A percentile compares a stretch with the other conserved stretches of the same genome.
phyloP scores from a whole-genome alignment of 2,113 vertebrate species.

The Excalfactoria chinensis region DNA sequence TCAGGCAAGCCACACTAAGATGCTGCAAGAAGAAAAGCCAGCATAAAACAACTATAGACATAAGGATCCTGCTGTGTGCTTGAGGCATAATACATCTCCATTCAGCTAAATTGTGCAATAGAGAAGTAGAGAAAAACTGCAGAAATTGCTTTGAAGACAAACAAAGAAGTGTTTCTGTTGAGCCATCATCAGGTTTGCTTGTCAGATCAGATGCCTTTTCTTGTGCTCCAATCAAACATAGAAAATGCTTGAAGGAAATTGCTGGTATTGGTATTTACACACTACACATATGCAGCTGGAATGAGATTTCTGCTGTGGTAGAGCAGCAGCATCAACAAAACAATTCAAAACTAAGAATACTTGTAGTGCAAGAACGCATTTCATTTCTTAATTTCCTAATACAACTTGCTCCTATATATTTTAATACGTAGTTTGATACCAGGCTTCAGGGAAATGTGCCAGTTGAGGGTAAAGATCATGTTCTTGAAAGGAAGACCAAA shows the following conservation, averaged over 20 bases:
- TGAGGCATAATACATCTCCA: slow-evolving; percentile 7
- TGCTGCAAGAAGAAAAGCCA: background rate
- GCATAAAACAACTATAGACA: slow-evolving; percentile 31
- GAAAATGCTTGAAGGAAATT: slow-evolving; percentile 49
- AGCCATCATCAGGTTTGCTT: slow-evolving; percentile 55
- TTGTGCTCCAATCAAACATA: slow-evolving; percentile 46
- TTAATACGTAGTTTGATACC: background rate
- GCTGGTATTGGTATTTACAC: slow-evolving; percentile 43
- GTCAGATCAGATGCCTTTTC: slow-evolving; percentile 13
- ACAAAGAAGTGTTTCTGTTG: slow-evolving; percentile 37
- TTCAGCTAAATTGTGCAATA: slow-evolving; percentile 3
- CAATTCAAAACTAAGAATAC: background rate
- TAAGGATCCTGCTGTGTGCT: slow-evolving; percentile 36
- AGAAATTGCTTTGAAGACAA: slow-evolving; percentile 60
- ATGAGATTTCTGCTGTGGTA: background rate
- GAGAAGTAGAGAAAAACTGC: slow-evolving; percentile 22
- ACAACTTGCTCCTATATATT: background rate
- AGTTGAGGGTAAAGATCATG: background rate
- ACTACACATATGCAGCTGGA: background rate
- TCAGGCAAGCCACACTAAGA: background rate
- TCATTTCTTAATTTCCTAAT: background rate
- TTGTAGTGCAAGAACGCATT: background rate
- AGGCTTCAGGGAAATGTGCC: background rate
- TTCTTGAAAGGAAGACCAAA: background rate
- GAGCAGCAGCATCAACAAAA: slow-evolving; percentile 21